phyloP scores from a whole-genome alignment of 2,888 invertebrate genomes.

The Orthonevra nobilis region DNA sequence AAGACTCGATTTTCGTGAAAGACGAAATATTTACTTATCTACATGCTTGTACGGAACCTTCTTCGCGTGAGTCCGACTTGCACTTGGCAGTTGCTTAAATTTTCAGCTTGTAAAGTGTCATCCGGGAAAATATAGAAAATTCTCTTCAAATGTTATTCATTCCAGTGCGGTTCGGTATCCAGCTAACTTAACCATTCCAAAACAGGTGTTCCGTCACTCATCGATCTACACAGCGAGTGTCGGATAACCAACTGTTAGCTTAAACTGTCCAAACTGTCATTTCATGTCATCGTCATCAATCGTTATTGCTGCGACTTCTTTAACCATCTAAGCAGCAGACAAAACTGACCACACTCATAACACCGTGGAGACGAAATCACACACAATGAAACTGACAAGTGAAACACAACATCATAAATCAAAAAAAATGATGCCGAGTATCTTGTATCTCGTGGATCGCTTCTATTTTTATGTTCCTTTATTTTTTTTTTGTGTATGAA shows the following conservation, averaged over 20 bases:
- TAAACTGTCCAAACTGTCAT: conserved; percentile 69
- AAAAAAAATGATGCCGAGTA: conserved; percentile 43
- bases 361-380: conserved; percentile 47
- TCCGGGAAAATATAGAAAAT: too few relatives aligned
- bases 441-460: conserved; percentile 30
- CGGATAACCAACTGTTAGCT: conserved; percentile 58
- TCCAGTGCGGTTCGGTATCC: too few relatives aligned
- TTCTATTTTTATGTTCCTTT: conserved; percentile 29
- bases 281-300: conserved; percentile 65
- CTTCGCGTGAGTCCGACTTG: too few relatives aligned
- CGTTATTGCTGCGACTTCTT: conserved; percentile 24
- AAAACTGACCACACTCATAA: conserved; percentile 40
- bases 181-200: too few relatives aligned
- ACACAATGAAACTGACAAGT: conserved; percentile 68
- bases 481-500: conserved; percentile 35
- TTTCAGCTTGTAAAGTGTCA: too few relatives aligned
- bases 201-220: conserved; percentile 51
- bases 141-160: too few relatives aligned
- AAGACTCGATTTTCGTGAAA: too few relatives aligned
- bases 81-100: too few relatives aligned
- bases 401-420: conserved; percentile 69
- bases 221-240: conserved; percentile 37
- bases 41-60: too few relatives aligned
- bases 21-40: too few relatives aligned
- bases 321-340: conserved; percentile 7